Evolutionary conservation across 1,140 invertebrate species (phyloP).

Genomic region (Drosophila tristis): DNA sequence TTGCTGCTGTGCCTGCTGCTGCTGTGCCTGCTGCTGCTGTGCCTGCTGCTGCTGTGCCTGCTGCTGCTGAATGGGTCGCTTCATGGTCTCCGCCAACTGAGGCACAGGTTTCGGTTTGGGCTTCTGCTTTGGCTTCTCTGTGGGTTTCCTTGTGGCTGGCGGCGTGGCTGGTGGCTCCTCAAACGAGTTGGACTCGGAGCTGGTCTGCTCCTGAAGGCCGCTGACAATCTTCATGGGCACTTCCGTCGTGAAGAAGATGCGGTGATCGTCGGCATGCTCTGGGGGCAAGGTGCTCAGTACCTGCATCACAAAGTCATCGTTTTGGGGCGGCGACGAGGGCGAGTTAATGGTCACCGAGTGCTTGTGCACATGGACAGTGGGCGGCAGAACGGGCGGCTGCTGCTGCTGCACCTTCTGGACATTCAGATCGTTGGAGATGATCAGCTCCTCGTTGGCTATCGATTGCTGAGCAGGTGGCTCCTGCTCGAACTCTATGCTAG

Average conservation of each 20-base stretch:
- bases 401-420: slow-evolving; percentile 14
- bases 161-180: slow-evolving; percentile 60
- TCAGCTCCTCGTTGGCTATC: slow-evolving; percentile 13
- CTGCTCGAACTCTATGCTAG: slow-evolving; percentile 65
- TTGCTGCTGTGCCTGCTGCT: no score
- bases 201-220: slow-evolving; percentile 52
- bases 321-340: slow-evolving; percentile 62
- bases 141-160: slow-evolving; percentile 23
- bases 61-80: slow-evolving; percentile 43
- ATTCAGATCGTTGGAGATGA: slow-evolving; percentile 28
- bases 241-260: slow-evolving; percentile 70
- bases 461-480: slow-evolving; percentile 26
- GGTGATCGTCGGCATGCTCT: slow-evolving; percentile 55
- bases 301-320: slow-evolving; percentile 78
- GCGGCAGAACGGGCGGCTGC: slow-evolving; percentile 46
- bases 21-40: no score
- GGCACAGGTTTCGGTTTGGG: slow-evolving; percentile 42
- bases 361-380: slow-evolving; percentile 70
- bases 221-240: slow-evolving; percentile 73
- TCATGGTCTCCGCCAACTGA: slow-evolving; percentile 51
- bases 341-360: slow-evolving; percentile 70
- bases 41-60: no score
- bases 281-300: slow-evolving; percentile 71
- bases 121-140: slow-evolving; percentile 7
- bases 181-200: slow-evolving; percentile 77